A percentile compares a stretch with the other conserved stretches of the same genome.
phyloP scores from a whole-genome alignment of 1,140 invertebrate genomes.

The Pristionchus pacificus region DNA sequence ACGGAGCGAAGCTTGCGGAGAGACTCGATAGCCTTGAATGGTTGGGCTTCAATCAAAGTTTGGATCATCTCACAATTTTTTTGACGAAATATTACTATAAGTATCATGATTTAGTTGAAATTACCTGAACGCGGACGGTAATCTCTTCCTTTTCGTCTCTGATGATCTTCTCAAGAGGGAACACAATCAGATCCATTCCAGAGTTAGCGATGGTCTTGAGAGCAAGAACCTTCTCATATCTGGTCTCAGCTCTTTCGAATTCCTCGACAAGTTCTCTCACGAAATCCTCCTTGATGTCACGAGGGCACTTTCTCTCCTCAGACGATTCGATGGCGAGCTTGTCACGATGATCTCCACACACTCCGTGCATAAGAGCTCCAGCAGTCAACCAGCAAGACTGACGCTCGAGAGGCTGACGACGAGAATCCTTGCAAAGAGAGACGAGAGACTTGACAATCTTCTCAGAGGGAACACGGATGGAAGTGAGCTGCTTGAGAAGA shows the following conservation, averaged over 20 bases:
- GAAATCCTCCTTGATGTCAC: slow-evolving; percentile 40
- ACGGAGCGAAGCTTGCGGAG: slow-evolving; percentile 39
- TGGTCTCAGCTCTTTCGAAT: slow-evolving; percentile 29
- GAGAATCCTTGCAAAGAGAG: slow-evolving; percentile 38
- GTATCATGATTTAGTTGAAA: too few species aligned
- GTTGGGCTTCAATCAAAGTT: slow-evolving; percentile 48
- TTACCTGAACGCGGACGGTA: slow-evolving; percentile 41
- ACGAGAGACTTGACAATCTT: slow-evolving; percentile 36
- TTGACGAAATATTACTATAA: slow-evolving; percentile 40
- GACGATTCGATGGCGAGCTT: slow-evolving; percentile 16
- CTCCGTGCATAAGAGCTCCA: slow-evolving; percentile 41
- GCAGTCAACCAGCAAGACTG: slow-evolving; percentile 49
- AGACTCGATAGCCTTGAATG: slow-evolving; percentile 41
- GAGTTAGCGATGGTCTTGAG: slow-evolving; percentile 49
- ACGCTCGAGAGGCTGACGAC: slow-evolving; percentile 25
- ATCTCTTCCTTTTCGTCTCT: slow-evolving; percentile 31
- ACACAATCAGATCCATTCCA: slow-evolving; percentile 41
- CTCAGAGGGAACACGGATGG: slow-evolving; percentile 40
- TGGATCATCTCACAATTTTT: slow-evolving; percentile 45
- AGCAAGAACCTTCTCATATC: slow-evolving; percentile 49
- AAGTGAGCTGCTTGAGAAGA: slow-evolving; percentile 33
- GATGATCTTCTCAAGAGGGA: slow-evolving; percentile 47
- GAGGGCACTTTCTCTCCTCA: slow-evolving; percentile 37
- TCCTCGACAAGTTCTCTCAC: slow-evolving; percentile 38
- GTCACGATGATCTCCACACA: slow-evolving; percentile 42